Conservation (phyloP, 2,797 vertebrate species). For the Ibycter americanus region DNA sequence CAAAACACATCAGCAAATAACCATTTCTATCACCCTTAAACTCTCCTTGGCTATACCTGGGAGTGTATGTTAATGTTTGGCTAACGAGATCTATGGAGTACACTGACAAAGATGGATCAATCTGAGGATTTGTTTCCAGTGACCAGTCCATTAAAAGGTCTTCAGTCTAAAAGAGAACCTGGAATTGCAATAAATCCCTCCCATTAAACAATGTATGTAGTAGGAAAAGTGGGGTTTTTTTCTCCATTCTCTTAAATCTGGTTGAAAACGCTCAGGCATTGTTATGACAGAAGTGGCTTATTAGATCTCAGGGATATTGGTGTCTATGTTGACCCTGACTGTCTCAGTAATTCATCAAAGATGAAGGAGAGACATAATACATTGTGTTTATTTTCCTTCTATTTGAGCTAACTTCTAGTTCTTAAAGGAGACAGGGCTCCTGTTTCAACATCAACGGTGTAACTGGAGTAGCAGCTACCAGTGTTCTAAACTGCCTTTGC, state of each 20-base stretch:
- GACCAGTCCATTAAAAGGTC: neutral
- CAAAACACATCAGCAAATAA: neutral
- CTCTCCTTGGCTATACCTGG: neutral
- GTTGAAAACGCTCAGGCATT: neutral
- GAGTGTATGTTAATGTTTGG: rapidly evolving
- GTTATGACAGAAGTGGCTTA: neutral
- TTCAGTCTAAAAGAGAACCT: neutral
- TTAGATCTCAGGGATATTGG: neutral
- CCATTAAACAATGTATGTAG: neutral
- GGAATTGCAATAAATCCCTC: neutral
- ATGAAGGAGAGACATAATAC: neutral
- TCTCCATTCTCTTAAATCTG: neutral
- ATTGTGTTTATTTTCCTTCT: neutral
- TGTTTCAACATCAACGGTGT: neutral
- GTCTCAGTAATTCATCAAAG: neutral
- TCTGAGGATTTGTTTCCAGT: neutral
- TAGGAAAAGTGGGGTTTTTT: neutral
- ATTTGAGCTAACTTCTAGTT: neutral
- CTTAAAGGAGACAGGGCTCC: neutral
- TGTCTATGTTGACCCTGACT: neutral
- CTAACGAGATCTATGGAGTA: neutral
- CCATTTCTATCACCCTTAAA: neutral
- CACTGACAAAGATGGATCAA: neutral
- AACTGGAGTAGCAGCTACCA: neutral
- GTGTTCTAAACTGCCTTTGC: neutral